These are phyloP conservation scores for Planiliza haematocheilus DNA, from an alignment of 2,113 vertebrate species.

Conservation along the genomic window DNA sequence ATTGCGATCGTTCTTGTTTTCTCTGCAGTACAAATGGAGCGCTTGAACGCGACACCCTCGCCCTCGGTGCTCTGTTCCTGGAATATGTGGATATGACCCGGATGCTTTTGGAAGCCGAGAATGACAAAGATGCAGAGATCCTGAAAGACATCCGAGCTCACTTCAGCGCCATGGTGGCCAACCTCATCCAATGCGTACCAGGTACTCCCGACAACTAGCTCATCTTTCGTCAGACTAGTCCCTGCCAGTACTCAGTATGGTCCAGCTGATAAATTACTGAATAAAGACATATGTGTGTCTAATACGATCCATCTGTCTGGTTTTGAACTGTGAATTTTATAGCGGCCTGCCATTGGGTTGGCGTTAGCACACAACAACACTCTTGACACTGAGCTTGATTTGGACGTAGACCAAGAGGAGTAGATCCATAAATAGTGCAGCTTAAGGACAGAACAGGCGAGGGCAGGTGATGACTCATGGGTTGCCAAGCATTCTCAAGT, in stretches of 20 bases:
- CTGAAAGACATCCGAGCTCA: conserved; percentile 97
- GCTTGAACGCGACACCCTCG: conserved; percentile 93
- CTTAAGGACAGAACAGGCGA: conserved; percentile 42
- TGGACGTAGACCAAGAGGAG: conserved; percentile 36
- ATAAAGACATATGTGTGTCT: neutral
- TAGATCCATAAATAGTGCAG: conserved; percentile 59
- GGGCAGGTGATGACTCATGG: conserved; percentile 59
- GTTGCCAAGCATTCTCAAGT: conserved; percentile 37
- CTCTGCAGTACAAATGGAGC: conserved; percentile 91
- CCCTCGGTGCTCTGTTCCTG: conserved; percentile 94
- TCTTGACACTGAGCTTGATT: conserved; percentile 57
- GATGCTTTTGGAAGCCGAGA: conserved; percentile 97
- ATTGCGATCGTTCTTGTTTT: neutral
- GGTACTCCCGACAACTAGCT: conserved; percentile 74
- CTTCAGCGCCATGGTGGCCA: conserved; percentile 98
- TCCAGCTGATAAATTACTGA: conserved; percentile 12
- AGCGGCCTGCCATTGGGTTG: conserved; percentile 8
- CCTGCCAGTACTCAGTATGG: neutral
- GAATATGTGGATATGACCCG: conserved; percentile 97
- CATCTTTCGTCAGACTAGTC: neutral
- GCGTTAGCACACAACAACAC: conserved; percentile 20
- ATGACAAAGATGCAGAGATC: conserved; percentile 93
- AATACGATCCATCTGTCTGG: conserved; percentile 4
- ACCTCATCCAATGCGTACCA: conserved; percentile 97
- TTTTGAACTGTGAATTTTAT: conserved; percentile 23